phyloP scores from a whole-genome alignment of 2,113 vertebrate genomes.

The Rhinoptilus africanus region DNA sequence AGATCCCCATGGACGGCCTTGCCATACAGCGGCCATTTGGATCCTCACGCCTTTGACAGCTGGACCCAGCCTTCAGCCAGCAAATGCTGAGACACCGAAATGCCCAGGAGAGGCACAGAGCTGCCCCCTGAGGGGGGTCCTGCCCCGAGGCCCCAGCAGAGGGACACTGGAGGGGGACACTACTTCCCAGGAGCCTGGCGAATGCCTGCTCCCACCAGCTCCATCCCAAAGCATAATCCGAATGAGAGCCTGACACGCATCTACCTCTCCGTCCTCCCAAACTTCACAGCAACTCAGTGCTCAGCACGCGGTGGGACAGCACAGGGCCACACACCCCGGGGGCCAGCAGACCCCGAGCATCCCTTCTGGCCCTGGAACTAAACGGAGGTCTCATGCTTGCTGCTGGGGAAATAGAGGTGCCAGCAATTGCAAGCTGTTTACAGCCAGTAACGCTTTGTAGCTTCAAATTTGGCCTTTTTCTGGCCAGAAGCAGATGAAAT shows the following conservation, averaged over 20 bases:
- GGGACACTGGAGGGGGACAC: fast-evolving
- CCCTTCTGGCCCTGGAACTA: neutral
- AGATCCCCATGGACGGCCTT: neutral
- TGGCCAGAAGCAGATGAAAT: neutral
- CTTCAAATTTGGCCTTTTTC: neutral
- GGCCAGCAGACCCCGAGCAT: neutral
- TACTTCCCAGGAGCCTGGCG: fast-evolving
- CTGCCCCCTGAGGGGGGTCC: neutral
- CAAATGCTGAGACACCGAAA: fast-evolving
- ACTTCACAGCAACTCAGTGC: neutral
- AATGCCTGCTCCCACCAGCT: fast-evolving
- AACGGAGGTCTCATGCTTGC: fast-evolving
- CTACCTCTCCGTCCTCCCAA: neutral
- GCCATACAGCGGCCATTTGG: fast-evolving
- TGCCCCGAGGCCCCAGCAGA: fast-evolving
- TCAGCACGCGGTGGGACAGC: fast-evolving
- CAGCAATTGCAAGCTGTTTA: fast-evolving
- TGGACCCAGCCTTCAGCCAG: neutral
- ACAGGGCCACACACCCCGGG: neutral
- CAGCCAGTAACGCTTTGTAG: fast-evolving
- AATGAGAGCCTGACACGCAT: neutral
- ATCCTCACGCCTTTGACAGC: fast-evolving
- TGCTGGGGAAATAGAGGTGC: neutral
- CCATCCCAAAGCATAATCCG: neutral
- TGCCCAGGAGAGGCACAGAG: neutral